Conservation (phyloP, 1,140 invertebrate species). For the Camponotus floridanus region DNA sequence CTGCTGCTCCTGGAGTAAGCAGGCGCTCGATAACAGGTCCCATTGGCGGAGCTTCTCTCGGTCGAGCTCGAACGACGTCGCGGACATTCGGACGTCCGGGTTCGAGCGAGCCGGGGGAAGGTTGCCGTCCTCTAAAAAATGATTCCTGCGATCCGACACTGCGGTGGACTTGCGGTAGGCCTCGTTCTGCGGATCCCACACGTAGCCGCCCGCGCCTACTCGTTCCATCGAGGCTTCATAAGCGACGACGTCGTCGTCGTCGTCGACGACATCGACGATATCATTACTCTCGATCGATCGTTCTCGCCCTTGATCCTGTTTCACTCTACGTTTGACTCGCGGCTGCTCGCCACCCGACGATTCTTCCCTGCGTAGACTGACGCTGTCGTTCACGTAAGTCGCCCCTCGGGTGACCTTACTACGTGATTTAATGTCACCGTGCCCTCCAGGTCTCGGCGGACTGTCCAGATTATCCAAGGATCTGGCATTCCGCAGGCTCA, state of each 20-base stretch:
- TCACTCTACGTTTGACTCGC: conserved; percentile 67
- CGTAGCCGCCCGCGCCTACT: conserved; percentile 81
- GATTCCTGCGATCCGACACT: conserved; percentile 66
- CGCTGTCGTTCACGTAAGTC: conserved; percentile 91
- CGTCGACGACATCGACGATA: conserved; percentile 65
- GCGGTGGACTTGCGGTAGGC: conserved; percentile 72
- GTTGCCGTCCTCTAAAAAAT: conserved; percentile 88
- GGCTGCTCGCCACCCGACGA: conserved; percentile 61
- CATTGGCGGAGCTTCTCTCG: conserved; percentile 94
- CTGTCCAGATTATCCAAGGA: conserved; percentile 92
- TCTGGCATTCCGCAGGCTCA: conserved; percentile 92
- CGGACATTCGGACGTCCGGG: conserved; percentile 66
- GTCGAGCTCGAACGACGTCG: conserved; percentile 90
- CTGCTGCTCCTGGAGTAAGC: conserved; percentile 86
- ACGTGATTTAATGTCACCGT: conserved; percentile 67
- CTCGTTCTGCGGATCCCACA: conserved; percentile 85
- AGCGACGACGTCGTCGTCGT: conserved; percentile 66
- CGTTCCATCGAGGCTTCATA: conserved; percentile 82
- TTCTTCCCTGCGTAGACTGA: conserved; percentile 75
- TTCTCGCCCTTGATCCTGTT: conserved; percentile 74
- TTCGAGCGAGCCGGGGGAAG: conserved; percentile 79
- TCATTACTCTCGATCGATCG: conserved; percentile 14
- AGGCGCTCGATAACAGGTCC: conserved; percentile 94
- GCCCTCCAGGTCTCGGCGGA: conserved; percentile 50
- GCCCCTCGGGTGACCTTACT: conserved; percentile 88